Evolutionary conservation across 2,888 invertebrate genomes (phyloP), one percentile per base, ranked within the genome.

Genomic region (Pandemis corylana): DNA sequence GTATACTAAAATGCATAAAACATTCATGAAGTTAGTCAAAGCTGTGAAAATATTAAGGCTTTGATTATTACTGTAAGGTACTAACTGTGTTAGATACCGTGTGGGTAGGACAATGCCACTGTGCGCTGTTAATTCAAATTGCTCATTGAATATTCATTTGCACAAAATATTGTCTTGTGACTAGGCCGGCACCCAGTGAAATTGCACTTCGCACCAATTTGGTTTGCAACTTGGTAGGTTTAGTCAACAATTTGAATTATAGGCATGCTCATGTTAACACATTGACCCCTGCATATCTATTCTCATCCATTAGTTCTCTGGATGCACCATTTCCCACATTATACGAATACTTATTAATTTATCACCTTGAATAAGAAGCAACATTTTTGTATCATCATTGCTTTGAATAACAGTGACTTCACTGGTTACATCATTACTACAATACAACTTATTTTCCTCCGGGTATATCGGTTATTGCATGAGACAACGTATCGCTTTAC

Each of bases 21-120:
- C n/a, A 49, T 49, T 49, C 5, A 49, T 49, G 51, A 51, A 51
- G n/a, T 44, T 49, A 49, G 49, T 20, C 7, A 3, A 20, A 53
- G 6, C 56, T 13, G 7, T 20, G 20, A 9, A 56, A 59, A 28
- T 59, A 12, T 28, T 59, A 12, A 2, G 20, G 28, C 10, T 5
- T 59, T 12, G 41, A 7, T 2, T 13, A 7, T 6, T 41, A 68
- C 13, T 13, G 13, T 13, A 20, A 7, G 12, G 15, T 28, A 2
- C 41, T 6, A 53, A 15, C n/a, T 66, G 28, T 51, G 9, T 65
- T 36, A 5, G 46, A 15, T 68, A 65, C 59, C n/a, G 51, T 83
- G 91, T 91, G 85, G 91, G 91, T 76, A 80, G 87, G 88, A 91
- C 90, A 91, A 90, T 89, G 80, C 81, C 78, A 75, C 72, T 76